Evolutionary conservation across 2,888 invertebrate species (phyloP).

Genomic region (Osedax fenrisi): DNA sequence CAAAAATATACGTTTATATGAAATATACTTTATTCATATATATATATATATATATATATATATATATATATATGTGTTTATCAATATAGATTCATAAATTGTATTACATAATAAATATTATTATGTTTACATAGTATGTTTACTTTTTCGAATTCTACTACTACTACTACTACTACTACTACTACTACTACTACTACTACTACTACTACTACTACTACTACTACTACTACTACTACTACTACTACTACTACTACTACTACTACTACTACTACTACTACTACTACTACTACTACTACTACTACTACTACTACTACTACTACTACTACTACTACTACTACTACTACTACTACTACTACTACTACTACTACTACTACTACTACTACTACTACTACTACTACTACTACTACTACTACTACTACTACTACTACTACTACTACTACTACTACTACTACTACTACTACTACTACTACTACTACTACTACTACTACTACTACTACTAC

Average conservation of each 20-base stretch:
- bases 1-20: too few relatives aligned
- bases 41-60: too few relatives aligned
- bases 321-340: slow-evolving; percentile 24
- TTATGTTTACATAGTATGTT: too few relatives aligned
- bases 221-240: background rate
- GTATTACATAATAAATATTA: too few relatives aligned
- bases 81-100: too few relatives aligned
- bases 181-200: slow-evolving; percentile 24
- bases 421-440: background rate
- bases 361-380: slow-evolving; percentile 23
- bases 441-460: background rate
- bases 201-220: slow-evolving; percentile 20
- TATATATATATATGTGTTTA: too few relatives aligned
- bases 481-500: slow-evolving; percentile 2
- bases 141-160: too few relatives aligned
- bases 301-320: slow-evolving; percentile 22
- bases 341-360: slow-evolving; percentile 20
- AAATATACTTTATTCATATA: too few relatives aligned
- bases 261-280: slow-evolving; percentile 22
- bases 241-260: slow-evolving; percentile 20
- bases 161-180: slow-evolving; percentile 27
- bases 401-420: background rate
- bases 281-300: slow-evolving; percentile 20
- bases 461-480: slow-evolving; percentile 6
- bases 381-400: slow-evolving; percentile 11